Evolutionary conservation across 2,888 invertebrate species (phyloP).

Genomic region (Alsophila aescularia): DNA sequence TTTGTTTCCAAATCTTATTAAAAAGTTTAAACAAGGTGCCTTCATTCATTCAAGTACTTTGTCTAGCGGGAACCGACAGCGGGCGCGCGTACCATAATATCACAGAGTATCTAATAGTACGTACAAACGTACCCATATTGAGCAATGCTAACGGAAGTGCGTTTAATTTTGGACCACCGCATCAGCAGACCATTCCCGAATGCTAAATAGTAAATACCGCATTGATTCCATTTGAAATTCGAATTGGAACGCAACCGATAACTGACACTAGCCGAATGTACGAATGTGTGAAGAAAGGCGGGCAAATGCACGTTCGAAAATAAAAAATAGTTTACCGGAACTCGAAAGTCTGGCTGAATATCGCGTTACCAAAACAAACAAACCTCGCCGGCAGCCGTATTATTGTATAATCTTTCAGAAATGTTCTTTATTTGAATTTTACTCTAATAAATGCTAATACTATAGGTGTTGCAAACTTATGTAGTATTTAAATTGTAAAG

Average conservation of each 20-base stretch:
- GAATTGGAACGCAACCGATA: constrained; percentile 42
- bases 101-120: too few species aligned
- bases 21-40: too few species aligned
- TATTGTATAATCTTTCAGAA: not conserved
- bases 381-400: not conserved
- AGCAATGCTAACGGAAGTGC: constrained; percentile 57
- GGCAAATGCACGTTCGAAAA: constrained; percentile 23
- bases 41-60: too few species aligned
- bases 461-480: too few species aligned
- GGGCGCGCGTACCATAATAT: too few species aligned
- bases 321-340: constrained; percentile 26
- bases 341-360: constrained; percentile 2
- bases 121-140: constrained; percentile 40
- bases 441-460: too few species aligned
- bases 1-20: too few species aligned
- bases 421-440: not conserved
- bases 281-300: constrained; percentile 22
- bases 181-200: constrained; percentile 54
- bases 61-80: too few species aligned
- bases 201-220: constrained; percentile 46
- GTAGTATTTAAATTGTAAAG: too few species aligned
- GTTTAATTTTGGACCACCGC: constrained; percentile 65
- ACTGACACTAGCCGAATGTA: constrained; percentile 37
- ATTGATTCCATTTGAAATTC: constrained; percentile 41
- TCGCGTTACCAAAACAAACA: constrained; percentile 10